Evolutionary conservation across 2,888 invertebrate species (phyloP), one percentile per base, ranked within the genome.

Genomic region (Agelastica alni): DNA sequence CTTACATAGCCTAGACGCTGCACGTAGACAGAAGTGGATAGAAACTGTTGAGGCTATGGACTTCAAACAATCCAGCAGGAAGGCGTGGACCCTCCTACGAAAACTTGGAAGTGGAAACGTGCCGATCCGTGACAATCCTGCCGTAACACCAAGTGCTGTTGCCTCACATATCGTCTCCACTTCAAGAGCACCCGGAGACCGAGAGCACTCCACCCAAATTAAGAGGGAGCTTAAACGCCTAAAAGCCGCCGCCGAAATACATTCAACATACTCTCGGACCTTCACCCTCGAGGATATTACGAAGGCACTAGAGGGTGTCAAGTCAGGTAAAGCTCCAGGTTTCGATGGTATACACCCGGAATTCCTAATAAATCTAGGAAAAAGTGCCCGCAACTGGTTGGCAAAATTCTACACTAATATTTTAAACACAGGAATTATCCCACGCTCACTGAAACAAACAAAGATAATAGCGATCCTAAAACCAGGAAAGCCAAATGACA

Each of bases 21-120:
- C 55, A 2, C 30, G 55, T n/a, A 16, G 45, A 20, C 17, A 45
- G 17, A 51, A 52, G 26, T 59, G 56, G 53, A 45, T 28, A 1
- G 32, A 56, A 53, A 59, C 56, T 10, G 51, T 43, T 9, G 53
- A 56, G 44, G 28, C 4, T 10, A 6, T 56, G 18, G 22, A 60
- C 32, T 58, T 60, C 46, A 6, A 43, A 22, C 26, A 43, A 22
- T 22, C 22, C 4, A 22, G 4, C 17, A 14, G 37, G 22, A 20
- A 42, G 2, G 18, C 22, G 5, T 22, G 42, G 42, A 22, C 20
- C 2, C 42, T 42, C 18, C 22, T 42, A 4, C 16, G 41, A 41
- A 17, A 42, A 42, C 22, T 42, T n/a, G n/a, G n/a, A n/a, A n/a
- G n/a, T n/a, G n/a, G n/a, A n/a, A n/a, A n/a, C n/a, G n/a, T n/a